phyloP scores from a whole-genome alignment of 2,113 vertebrate genomes.

The Pseudopipra pipra region DNA sequence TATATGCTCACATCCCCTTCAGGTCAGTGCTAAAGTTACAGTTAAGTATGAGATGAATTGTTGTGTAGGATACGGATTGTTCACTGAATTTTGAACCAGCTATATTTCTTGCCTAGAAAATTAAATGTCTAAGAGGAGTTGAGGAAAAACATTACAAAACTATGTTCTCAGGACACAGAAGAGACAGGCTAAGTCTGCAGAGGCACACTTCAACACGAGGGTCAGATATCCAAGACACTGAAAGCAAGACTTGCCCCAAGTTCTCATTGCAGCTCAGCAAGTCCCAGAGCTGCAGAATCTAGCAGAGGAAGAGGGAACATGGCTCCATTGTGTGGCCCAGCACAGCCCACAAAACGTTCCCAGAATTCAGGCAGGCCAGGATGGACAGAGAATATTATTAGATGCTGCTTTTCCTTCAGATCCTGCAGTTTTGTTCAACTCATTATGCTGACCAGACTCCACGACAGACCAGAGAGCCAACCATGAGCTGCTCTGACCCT shows the following conservation, averaged over 20 bases:
- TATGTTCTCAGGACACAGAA: not conserved
- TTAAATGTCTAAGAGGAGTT: not conserved
- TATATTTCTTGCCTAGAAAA: not conserved
- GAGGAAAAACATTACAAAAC: not conserved
- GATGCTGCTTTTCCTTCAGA: not conserved
- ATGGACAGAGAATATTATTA: not conserved
- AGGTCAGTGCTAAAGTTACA: not conserved
- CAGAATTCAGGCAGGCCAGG: not conserved
- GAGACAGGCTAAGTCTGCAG: not conserved
- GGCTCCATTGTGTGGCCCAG: rapidly evolving
- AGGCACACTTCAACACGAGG: not conserved
- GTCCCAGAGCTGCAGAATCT: not conserved
- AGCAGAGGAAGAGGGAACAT: not conserved
- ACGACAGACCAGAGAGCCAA: not conserved
- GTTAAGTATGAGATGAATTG: not conserved
- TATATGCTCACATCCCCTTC: not conserved
- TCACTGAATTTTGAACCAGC: not conserved
- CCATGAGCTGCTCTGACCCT: not conserved
- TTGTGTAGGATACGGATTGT: not conserved
- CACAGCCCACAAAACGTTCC: not conserved
- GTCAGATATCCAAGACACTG: not conserved
- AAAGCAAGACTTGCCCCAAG: not conserved
- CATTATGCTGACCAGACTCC: not conserved
- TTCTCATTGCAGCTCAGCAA: not conserved
- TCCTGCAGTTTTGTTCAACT: not conserved